Conservation (phyloP, 1,140 invertebrate genomes). For the Vanessa tameamea region DNA sequence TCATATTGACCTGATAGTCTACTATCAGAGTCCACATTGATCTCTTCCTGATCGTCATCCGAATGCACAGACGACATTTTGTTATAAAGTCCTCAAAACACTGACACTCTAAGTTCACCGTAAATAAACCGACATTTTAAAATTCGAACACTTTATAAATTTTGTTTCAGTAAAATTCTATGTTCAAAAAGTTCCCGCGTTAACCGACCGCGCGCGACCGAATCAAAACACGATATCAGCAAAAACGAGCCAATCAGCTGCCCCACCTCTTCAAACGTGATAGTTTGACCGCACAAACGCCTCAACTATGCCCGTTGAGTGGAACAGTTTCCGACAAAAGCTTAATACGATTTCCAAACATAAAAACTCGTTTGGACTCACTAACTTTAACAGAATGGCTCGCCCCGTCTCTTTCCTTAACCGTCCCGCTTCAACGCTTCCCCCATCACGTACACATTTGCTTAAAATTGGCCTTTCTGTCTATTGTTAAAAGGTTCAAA, state of each 20-base stretch:
- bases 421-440: slow-evolving; percentile 66
- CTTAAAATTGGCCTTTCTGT: slow-evolving; percentile 34
- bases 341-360: slow-evolving; percentile 81
- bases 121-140: slow-evolving; percentile 27
- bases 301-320: slow-evolving; percentile 78
- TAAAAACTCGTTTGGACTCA: slow-evolving; percentile 79
- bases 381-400: slow-evolving; percentile 74
- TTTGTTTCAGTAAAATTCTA: slow-evolving; percentile 13
- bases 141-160: slow-evolving; percentile 32
- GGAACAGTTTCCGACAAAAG: slow-evolving; percentile 80
- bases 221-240: slow-evolving; percentile 79
- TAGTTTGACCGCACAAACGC: slow-evolving; percentile 77
- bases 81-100: slow-evolving; percentile 42
- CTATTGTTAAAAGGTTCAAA: slow-evolving; percentile 25
- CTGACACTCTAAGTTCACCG: slow-evolving; percentile 53
- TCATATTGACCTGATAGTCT: slow-evolving; percentile 81
- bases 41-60: slow-evolving; percentile 82
- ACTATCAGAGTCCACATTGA: slow-evolving; percentile 83
- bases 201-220: slow-evolving; percentile 72
- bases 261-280: slow-evolving; percentile 65
- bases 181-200: slow-evolving; percentile 55
- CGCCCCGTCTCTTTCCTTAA: slow-evolving; percentile 61
- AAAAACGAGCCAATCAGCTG: slow-evolving; percentile 79
- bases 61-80: slow-evolving; percentile 81
- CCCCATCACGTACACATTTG: slow-evolving; percentile 46